phyloP scores from a whole-genome alignment of 2,113 vertebrate species.

The Psephotus haematonotus region DNA sequence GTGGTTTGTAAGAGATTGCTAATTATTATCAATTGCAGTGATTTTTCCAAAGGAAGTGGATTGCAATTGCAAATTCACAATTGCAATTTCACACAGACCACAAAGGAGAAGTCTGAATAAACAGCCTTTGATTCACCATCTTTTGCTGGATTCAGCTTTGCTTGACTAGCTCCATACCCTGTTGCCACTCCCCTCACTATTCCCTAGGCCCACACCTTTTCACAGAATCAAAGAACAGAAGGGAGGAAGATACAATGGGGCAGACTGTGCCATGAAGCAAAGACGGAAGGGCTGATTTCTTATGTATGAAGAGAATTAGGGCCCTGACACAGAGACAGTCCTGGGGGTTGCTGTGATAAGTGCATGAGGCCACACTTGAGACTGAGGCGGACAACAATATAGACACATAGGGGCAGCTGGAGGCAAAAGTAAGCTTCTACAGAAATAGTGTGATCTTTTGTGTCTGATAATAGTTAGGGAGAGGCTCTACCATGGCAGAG shows the following conservation, averaged over 20 bases:
- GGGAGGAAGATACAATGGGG: not conserved
- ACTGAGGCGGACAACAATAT: not conserved
- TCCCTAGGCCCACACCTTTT: fast-evolving
- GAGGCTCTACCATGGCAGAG: not conserved
- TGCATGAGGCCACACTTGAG: not conserved
- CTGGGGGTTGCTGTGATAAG: not conserved
- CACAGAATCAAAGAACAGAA: not conserved
- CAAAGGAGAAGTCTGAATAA: not conserved
- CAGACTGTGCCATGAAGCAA: not conserved
- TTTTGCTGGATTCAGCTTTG: not conserved
- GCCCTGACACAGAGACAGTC: not conserved
- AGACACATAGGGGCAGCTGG: not conserved
- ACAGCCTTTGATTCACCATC: not conserved
- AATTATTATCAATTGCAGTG: not conserved
- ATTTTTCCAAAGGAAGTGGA: constrained; percentile 2
- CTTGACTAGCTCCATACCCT: not conserved
- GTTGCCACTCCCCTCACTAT: not conserved
- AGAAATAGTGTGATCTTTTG: not conserved
- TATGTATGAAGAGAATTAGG: fast-evolving
- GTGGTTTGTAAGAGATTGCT: not conserved
- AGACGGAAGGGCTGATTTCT: not conserved
- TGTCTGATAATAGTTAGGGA: not conserved
- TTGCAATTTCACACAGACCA: not conserved
- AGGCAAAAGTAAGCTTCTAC: not conserved
- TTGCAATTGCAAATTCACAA: constrained; percentile 5